Base-by-base conservation (phyloP, 2,113 vertebrate genomes). In the Choloepus hoffmanni region DNA sequence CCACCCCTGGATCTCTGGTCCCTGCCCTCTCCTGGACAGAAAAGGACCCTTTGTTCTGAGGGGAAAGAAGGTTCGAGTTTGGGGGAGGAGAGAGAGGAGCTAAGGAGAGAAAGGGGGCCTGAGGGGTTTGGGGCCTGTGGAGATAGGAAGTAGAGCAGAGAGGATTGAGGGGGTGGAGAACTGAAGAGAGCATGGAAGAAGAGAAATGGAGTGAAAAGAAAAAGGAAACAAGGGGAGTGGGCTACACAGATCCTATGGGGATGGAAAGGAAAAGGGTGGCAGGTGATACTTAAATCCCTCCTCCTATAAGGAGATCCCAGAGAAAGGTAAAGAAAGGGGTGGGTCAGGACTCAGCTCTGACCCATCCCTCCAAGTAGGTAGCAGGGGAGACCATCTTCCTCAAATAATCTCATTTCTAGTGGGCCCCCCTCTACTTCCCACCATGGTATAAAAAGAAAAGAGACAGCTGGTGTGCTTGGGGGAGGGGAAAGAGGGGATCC, bases 361-460 rank as follows among this genome's bases (percentile, higher is more conserved):
- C 72, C 95, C 85, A 55, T 24, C 90, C 62, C 60, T 86, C 83
- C 79, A 48, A 15, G 30, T 8, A 74, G 92, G 92, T 43, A 94
- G 55, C 87, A 63, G 79, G 76, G 76, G 67, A 90, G 73, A 90
- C 85, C 70, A 40, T 43, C 90, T 65, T 92, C 85, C 72, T 77
- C 94, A 93, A 95, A 95, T 90, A 82, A 90, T 85, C 85, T 95
- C 85, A 26, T 90, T 96, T 95, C 95, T 94, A 96, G 91, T 10
- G 18, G 23, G 79, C 60, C 83, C 89, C 92, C 92, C 88, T 90
- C 81, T 16, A 77, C 94, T 96, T 94, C 89, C 94, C 97, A 94
- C 85, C 95, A 7, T 85, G 86, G 92, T 94, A 97, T 96, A 97
- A 98, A 98, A 98, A 94, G 96, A 97, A 98, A 96, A 48, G 92